Percentiles rank a stretch among this genome's conserved stretches.
phyloP scores from a whole-genome alignment of 2,113 vertebrate genomes.

The Ursus arctos region DNA sequence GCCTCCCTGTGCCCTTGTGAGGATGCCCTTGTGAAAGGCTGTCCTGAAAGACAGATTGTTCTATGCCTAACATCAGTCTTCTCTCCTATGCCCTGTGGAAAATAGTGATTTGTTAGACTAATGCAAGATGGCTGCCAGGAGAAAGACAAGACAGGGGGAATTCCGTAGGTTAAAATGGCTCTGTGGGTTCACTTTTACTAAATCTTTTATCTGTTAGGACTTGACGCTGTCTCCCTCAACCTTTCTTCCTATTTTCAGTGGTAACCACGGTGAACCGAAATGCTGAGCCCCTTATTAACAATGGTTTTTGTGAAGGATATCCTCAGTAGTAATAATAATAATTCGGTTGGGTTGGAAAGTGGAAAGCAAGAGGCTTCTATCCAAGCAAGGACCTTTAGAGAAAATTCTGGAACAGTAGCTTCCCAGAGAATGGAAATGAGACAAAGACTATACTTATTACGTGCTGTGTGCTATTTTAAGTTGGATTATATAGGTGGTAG shows the following conservation, averaged over 20 bases:
- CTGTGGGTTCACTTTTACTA: slow-evolving; percentile 80
- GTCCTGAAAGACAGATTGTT: not conserved
- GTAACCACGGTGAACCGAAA: slow-evolving; percentile 24
- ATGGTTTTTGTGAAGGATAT: slow-evolving; percentile 83
- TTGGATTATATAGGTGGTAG: not conserved
- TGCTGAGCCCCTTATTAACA: slow-evolving; percentile 80
- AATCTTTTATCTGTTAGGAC: slow-evolving; percentile 74
- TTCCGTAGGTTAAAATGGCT: slow-evolving; percentile 83
- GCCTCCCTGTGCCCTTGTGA: not conserved
- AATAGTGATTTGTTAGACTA: slow-evolving; percentile 80
- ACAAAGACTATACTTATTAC: not conserved
- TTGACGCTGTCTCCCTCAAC: not conserved
- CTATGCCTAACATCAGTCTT: not conserved
- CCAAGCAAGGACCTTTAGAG: slow-evolving; percentile 59
- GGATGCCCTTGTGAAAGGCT: not conserved
- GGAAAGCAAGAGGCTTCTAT: slow-evolving; percentile 75
- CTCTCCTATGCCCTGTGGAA: slow-evolving; percentile 73
- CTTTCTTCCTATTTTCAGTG: not conserved
- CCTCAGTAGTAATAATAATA: slow-evolving; percentile 79
- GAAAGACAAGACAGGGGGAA: slow-evolving; percentile 83
- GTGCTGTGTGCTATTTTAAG: not conserved
- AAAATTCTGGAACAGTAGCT: slow-evolving; percentile 77
- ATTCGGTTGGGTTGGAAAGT: slow-evolving; percentile 74
- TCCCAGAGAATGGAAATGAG: slow-evolving; percentile 68
- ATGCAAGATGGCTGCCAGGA: slow-evolving; percentile 77